Base-by-base conservation (phyloP, 2,888 invertebrate species). In the Drosophila anomelani region DNA sequence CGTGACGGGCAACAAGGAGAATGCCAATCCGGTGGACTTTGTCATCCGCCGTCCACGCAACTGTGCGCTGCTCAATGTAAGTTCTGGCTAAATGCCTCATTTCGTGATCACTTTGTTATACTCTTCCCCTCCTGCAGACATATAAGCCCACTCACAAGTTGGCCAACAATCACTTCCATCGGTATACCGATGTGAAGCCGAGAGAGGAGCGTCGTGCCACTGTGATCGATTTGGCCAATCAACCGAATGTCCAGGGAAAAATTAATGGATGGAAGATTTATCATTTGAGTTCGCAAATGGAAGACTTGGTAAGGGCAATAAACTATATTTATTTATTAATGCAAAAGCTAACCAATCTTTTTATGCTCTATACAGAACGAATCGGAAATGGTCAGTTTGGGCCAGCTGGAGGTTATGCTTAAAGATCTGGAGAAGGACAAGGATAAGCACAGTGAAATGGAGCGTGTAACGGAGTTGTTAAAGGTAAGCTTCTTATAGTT, bases 181-280 rank as follows among this genome's bases (percentile, higher is more conserved):
- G 95, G 36, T 95, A 96, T 80, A 94, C 95, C 0, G 98, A 99
- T 93, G 97, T 99, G 13, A 96, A 96, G 88, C 95, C 96, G 0
- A 96, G 96, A 82, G 97, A 98, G 81, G 98, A 98, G 91, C 94
- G 97, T 75, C 94, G 96, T 72, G 95, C 97, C 0, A 95, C 96
- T 1, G 96, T 98, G 46, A 96, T 96, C 90, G 98, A 98, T 93
- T 94, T 98, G 85, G 97, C 98, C 36, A 96, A 96, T 92, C 98
- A 98, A 92, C 95, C 95, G 78, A 95, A 97, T 90, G 96, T 98
- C 58, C 93, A 96, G 78, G 96, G 97, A 89, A 97, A 97, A 93
- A 95, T 97, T 20, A 97, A 97, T 81, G 98, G 98, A 1, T 98
- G 98, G 98, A 98, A 98, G 93, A 95, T 98, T 71, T 96, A 97